These are phyloP conservation scores for Caranx melampygus DNA, from an alignment of 2,113 vertebrate genomes.

Conservation along the genomic window DNA sequence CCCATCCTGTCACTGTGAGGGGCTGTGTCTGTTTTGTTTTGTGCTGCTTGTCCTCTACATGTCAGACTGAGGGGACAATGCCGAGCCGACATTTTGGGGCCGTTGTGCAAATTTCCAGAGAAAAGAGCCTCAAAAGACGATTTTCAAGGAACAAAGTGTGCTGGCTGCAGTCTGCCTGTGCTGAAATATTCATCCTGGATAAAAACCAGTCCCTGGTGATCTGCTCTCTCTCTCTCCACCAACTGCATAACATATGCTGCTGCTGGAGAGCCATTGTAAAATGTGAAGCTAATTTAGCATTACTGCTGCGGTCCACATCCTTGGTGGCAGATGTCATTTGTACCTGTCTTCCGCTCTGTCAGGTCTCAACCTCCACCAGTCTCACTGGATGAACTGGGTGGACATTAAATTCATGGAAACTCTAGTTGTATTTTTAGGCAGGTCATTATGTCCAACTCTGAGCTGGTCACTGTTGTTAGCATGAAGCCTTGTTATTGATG, in stretches of 20 bases:
- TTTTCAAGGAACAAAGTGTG: conserved; percentile 30
- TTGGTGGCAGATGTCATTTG: background rate
- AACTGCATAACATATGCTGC: conserved; percentile 12
- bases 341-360: background rate
- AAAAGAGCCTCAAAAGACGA: conserved; percentile 2
- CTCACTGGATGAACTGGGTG: background rate
- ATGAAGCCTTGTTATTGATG: no score
- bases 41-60: conserved; percentile 12
- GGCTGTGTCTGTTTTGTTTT: conserved; percentile 1
- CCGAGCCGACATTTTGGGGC: conserved; percentile 52
- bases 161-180: background rate
- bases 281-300: background rate
- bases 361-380: background rate
- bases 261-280: conserved; percentile 28
- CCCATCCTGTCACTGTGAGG: background rate
- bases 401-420: no score
- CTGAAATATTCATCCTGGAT: conserved; percentile 57
- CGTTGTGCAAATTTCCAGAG: conserved; percentile 15
- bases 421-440: no score
- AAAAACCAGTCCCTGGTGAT: conserved; percentile 37
- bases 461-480: no score
- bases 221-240: background rate
- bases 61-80: conserved; percentile 8
- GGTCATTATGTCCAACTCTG: no score
- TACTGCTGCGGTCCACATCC: no score